Base-by-base conservation (phyloP, 2,888 invertebrate species). In the Epinotia nisella region DNA sequence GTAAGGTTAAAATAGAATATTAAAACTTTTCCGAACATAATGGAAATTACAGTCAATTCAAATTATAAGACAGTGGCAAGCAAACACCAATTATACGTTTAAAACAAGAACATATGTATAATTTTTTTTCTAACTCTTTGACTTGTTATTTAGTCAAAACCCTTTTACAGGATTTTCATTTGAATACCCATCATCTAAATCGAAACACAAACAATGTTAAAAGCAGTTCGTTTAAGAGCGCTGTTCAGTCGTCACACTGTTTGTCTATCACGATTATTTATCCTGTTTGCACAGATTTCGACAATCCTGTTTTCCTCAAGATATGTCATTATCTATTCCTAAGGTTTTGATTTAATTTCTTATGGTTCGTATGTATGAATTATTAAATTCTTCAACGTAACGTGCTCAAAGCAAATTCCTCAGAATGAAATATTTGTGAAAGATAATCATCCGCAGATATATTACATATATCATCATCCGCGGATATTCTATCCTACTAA, bases 311-410 rank as follows among this genome's bases (percentile, higher is more conserved):
- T 78, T 76, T 80, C 79, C 78, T 76, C 78, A 75, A 81, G 79
- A 80, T 78, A 78, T 79, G 79, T 77, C 78, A 79, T 81, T 78
- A 82, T 82, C 81, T 78, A 79, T 79, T 74, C 70, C 76, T 71
- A 66, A 61, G 68, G 60, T 58, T 64, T 66, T 73, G 68, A 67
- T 66, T 68, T 69, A 73, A 73, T 75, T 65, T n/a, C n/a, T n/a
- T 75, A 75, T 74, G 71, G 53, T 45, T 69, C 41, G 51, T 64
- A 68, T 51, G 64, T 64, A 73, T 73, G 69, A 69, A 69, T 73
- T 69, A 73, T 73, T 73, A 73, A 73, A 68, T 58, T 73, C 13
- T 71, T 68, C 49, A 69, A 49, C 62, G 73, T 64, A 58, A 73
- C 58, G 56, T 58, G 61, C 56, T 61, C 45, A 35, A 61, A 61